phyloP scores from a whole-genome alignment of 2,797 vertebrate species.

The Trachops cirrhosus region DNA sequence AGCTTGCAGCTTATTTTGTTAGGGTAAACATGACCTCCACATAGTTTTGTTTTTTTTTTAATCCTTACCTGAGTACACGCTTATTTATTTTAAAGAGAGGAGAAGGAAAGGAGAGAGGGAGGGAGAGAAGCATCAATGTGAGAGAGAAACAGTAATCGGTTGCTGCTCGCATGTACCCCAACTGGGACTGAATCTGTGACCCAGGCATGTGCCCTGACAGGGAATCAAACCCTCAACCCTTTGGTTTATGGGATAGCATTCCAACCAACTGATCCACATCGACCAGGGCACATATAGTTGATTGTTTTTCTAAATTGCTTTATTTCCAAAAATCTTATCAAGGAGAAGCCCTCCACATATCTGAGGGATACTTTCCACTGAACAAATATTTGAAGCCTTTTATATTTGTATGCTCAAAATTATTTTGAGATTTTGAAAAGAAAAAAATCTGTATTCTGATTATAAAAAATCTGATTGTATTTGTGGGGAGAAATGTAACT shows the following conservation, averaged over 20 bases:
- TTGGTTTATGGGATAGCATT: not conserved
- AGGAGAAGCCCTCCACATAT: not conserved
- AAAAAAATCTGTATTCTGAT: conserved; percentile 44
- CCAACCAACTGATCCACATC: too few species aligned
- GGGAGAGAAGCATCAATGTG: not conserved
- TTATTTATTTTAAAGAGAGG: not conserved
- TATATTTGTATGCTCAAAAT: conserved; percentile 33
- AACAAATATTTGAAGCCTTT: conserved; percentile 55
- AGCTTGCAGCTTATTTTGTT: not conserved
- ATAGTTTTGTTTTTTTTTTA: not conserved
- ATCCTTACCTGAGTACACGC: not conserved
- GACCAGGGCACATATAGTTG: not conserved
- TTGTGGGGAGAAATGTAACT: conserved; percentile 17
- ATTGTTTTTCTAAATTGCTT: not conserved
- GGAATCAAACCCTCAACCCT: too few species aligned
- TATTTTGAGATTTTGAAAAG: conserved; percentile 11
- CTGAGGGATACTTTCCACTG: not conserved
- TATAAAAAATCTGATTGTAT: not conserved
- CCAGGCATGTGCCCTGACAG: too few species aligned
- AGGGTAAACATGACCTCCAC: not conserved
- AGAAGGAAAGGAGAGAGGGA: not conserved
- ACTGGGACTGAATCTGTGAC: not conserved
- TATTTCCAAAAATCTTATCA: not conserved
- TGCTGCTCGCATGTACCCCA: not conserved
- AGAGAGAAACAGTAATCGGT: not conserved